These are phyloP conservation scores for Hypocryptadius cinnamomeus DNA, from an alignment of 2,113 vertebrate genomes.

Conservation along the genomic window DNA sequence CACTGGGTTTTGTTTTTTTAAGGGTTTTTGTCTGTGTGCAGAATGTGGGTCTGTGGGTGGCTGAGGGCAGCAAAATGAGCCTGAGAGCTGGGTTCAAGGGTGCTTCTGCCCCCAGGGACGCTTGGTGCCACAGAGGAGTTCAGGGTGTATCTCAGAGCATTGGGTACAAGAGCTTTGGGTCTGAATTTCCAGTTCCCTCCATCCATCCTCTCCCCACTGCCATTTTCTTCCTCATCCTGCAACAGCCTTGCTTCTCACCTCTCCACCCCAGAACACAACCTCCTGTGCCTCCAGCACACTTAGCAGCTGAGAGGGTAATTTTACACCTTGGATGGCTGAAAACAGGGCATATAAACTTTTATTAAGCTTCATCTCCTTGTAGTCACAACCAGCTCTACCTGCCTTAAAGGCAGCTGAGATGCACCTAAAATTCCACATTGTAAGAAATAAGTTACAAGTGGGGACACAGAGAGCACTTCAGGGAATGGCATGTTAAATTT, in stretches of 20 bases:
- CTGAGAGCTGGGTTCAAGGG: background rate
- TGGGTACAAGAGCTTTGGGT: background rate
- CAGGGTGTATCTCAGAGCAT: accelerated
- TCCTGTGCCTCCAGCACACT: background rate
- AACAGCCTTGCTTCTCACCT: background rate
- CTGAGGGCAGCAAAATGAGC: background rate
- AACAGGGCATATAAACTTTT: background rate
- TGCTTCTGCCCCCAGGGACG: background rate
- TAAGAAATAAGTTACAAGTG: background rate
- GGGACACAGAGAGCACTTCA: background rate
- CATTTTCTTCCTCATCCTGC: background rate
- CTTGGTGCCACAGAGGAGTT: accelerated
- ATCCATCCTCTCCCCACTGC: background rate
- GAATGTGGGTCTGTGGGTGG: background rate
- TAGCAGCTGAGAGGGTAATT: background rate
- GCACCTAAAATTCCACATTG: background rate
- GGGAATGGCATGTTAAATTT: background rate
- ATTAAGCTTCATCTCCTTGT: background rate
- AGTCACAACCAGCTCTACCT: background rate
- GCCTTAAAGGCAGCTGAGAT: background rate
- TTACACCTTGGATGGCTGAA: background rate
- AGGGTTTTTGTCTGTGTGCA: background rate
- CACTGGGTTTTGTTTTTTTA: background rate
- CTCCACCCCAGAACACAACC: background rate
- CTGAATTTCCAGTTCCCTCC: background rate